phyloP scores from a whole-genome alignment of 2,113 vertebrate genomes.

The Ictalurus furcatus region DNA sequence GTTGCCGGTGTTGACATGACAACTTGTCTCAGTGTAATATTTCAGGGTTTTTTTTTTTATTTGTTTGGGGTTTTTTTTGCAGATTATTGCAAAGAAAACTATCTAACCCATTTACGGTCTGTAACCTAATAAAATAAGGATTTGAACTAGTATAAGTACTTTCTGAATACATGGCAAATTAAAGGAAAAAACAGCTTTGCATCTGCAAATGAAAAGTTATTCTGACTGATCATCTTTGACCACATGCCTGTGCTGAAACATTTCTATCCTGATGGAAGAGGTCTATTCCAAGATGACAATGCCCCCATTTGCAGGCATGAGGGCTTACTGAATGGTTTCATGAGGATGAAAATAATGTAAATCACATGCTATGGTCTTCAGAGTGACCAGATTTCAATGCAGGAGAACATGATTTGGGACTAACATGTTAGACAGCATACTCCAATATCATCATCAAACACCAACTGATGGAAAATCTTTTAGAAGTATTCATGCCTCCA shows the following conservation, averaged over 20 bases:
- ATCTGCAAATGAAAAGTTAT: background rate
- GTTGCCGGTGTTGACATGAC: background rate
- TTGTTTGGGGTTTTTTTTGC: no score
- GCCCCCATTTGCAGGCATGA: no score
- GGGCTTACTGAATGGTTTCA: no score
- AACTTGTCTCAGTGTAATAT: background rate
- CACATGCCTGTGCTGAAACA: no score
- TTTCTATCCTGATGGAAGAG: no score
- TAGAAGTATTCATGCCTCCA: background rate
- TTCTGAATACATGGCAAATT: background rate
- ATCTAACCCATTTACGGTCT: background rate
- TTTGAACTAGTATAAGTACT: background rate
- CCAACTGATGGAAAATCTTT: background rate
- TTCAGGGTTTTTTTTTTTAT: background rate
- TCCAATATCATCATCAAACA: background rate
- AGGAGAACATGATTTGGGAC: background rate
- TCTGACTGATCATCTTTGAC: no score
- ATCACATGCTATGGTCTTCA: no score
- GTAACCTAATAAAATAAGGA: background rate
- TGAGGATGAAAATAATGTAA: no score
- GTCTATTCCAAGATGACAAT: no score
- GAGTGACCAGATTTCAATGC: no score
- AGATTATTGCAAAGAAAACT: no score
- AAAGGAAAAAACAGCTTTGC: background rate
- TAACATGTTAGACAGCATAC: background rate